Evolutionary conservation across 53 echinoderm and acorn worm genomes (phyloP), one percentile per base, ranked within the genome.

Genomic region (Luidia sarsii): DNA sequence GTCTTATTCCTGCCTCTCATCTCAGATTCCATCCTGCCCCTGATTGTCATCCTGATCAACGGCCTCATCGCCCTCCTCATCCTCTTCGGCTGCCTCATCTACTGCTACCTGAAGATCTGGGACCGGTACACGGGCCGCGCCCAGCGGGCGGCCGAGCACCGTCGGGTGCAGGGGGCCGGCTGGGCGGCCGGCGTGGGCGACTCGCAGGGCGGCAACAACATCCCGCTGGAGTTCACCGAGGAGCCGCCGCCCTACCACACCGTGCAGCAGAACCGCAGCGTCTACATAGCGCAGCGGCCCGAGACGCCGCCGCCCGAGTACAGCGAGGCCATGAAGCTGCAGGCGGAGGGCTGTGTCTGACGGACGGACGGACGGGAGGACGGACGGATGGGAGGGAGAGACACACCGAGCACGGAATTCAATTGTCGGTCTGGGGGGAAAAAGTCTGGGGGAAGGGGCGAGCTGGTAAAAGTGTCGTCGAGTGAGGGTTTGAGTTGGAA

Each of bases 281-380:
- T 77, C 32, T 77, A 77, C 77, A 62, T 77, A 59, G 48, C 45
- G 46, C 77, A 77, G 62, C 62, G 61, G 77, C 37, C 77, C 30
- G 77, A 77, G 30, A 77, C 77, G 45, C 77, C 77, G 21, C 77
- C 77, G 32, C 77, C 77, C 30, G 77, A 77, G n/a, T 77, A 77
- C 33, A 30, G 19, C n/a, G 77, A 77, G 33, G 77, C 48, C 16
- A 62, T 77, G 60, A 77, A 77, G 21, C 77, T 77, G 34, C 60
- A 77, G 48, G 33, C 20, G 11, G 77, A 61, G 25, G 39, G 23
- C 5, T 9, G 43, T 60, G 77, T n/a, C n/a, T n/a, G n/a, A n/a
- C n/a, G n/a, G n/a, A n/a, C n/a, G n/a, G n/a, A n/a, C n/a, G n/a
- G n/a, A n/a, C n/a, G n/a, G n/a, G n/a, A n/a, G n/a, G n/a, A n/a